Evolutionary conservation across 2,113 vertebrate species (phyloP), one percentile per base, ranked within the genome.

Genomic region (Macrotis lagotis): DNA sequence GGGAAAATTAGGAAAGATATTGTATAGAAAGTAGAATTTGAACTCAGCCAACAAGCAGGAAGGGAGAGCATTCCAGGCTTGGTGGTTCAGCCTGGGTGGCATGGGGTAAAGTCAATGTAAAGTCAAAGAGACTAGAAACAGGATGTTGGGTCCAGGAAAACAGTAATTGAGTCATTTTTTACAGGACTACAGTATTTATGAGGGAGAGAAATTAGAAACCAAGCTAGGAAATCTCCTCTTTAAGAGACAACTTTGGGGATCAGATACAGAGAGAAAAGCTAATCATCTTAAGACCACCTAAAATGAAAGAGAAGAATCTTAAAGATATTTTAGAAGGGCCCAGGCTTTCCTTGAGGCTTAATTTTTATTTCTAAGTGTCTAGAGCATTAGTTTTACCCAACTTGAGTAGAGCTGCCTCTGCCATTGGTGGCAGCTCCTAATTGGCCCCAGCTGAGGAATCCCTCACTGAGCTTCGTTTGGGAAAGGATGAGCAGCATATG

Each of bases 351-450:
- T 50, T 53, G 48, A 47, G 93, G 90, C 92, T 94, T 51, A 22
- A 96, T 96, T 98, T 98, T 97, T 97, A 97, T 98, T 98, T 96
- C 97, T 96, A 95, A 96, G 97, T 95, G 90, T 97, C 98, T 97
- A 98, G 97, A 97, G 98, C 98, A 97, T 98, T 97, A 96, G 96
- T 98, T 97, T 98, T 98, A 97, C 98, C 97, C 97, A 90, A 98
- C 98, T 98, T 97, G 97, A 98, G 98, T 97, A 96, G 95, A 97
- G 47, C 88, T 93, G 96, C 97, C 91, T 95, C 95, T 25, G 51
- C 93, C 90, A 91, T 96, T 47, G 93, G 96, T 96, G 91, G 96
- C 94, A 97, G 96, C 48, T 93, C 97, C 96, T 98, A 98, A 98
- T 98, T 98, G 98, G 97, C 96, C 96, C 96, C 92, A 97, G 97